These are phyloP conservation scores for Sarcophaga carnaria DNA, from an alignment of 2,888 invertebrate species.

Conservation along the genomic window DNA sequence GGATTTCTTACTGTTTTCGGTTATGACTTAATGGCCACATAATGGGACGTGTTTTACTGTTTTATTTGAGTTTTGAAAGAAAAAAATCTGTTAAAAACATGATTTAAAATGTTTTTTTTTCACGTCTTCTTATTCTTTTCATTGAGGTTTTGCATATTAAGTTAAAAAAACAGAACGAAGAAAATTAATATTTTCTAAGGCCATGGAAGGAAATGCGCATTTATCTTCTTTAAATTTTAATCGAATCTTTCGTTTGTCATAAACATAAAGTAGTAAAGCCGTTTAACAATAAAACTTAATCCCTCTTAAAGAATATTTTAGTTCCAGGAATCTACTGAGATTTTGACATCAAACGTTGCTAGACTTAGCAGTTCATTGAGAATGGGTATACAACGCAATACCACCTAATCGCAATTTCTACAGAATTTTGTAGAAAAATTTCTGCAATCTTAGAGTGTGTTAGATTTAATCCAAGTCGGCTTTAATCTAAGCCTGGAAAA, in stretches of 20 bases:
- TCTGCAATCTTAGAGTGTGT: too few relatives aligned
- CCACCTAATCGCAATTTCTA: too few relatives aligned
- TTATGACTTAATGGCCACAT: constrained; percentile 56
- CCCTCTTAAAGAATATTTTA: too few relatives aligned
- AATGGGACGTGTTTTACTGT: constrained; percentile 58
- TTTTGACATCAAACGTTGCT: too few relatives aligned
- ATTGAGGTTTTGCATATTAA: constrained; percentile 70
- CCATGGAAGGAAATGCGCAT: constrained; percentile 66
- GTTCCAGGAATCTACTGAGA: too few relatives aligned
- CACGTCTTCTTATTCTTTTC: neutral
- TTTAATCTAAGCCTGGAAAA: too few relatives aligned
- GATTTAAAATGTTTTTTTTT: constrained; percentile 66
- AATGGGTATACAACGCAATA: too few relatives aligned
- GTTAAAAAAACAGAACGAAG: constrained; percentile 30
- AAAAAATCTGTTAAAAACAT: constrained; percentile 70
- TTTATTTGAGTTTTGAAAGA: constrained; percentile 65
- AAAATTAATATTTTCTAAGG: constrained; percentile 18
- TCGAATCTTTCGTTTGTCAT: constrained; percentile 63
- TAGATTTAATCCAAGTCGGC: too few relatives aligned
- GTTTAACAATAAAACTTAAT: too few relatives aligned
- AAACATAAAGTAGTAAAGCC: neutral
- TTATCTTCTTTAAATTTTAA: constrained; percentile 72
- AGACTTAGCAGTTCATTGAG: accelerated
- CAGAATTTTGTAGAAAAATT: too few relatives aligned
- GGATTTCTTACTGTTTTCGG: constrained; percentile 17